Evolutionary conservation across 2,797 vertebrate species (phyloP), one percentile per base, ranked within the genome.

Genomic region (Hyperoplus immaculatus): DNA sequence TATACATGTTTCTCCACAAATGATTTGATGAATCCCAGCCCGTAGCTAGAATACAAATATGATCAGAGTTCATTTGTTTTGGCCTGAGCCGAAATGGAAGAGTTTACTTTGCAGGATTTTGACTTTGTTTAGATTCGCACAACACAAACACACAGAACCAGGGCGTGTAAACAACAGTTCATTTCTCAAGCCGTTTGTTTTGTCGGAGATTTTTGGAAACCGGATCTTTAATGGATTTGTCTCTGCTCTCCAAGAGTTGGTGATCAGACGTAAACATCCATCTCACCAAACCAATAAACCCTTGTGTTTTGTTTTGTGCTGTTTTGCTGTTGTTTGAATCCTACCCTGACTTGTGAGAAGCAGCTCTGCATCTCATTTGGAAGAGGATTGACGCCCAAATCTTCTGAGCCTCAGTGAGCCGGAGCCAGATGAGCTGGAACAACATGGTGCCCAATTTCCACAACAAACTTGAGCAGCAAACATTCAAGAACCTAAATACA

Each of bases 221-320:
- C 8, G 13, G 43, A 15, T 66, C 21, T 72, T 65, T 51, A 72
- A 45, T 45, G 68, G 68, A 53, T 45, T 49, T 4, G 18, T 59
- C 63, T 41, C 21, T 45, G n/a, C 58, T n/a, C 29, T 64, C 57
- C 47, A 46, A 29, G 29, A 36, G 58, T 64, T 55, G 55, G n/a
- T 13, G 68, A 78, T 69, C 59, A 42, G 12, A 55, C 2, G 11
- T 63, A 80, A 66, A 75, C 75, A 58, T 69, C 54, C 72, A 16
- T 66, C 54, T 68, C 62, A 55, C 72, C 18, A 39, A 15, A 4
- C 41, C 5, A 3, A 21, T 39, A 54, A 61, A 64, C 29, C 6
- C 16, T 8, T 1, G 21, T 43, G 57, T 59, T 62, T 3, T 43
- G 57, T 59, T 62, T 3, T 72, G 39, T 56, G 15, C 56, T 76